Evolutionary conservation across 2,797 vertebrate species (phyloP).

Genomic region (Oreochromis mossambicus): DNA sequence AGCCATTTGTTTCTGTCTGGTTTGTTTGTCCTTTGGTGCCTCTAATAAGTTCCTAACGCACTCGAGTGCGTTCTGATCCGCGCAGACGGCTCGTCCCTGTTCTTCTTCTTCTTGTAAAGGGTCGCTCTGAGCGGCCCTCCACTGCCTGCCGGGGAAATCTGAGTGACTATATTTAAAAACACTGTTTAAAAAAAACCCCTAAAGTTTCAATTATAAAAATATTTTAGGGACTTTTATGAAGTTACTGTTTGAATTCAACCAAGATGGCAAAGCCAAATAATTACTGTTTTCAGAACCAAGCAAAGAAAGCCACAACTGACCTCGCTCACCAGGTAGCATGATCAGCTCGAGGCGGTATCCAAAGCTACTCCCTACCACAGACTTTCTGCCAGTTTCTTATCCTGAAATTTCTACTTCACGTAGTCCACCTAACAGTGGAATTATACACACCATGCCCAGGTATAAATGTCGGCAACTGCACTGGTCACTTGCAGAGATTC

Average conservation of each 20-base stretch:
- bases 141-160: background rate
- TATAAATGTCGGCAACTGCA: background rate
- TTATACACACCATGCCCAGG: background rate
- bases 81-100: background rate
- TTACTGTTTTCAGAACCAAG: background rate
- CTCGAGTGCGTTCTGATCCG: background rate
- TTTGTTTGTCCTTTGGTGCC: background rate
- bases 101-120: background rate
- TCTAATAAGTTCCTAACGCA: background rate
- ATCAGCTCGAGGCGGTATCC: background rate
- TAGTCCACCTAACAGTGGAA: background rate
- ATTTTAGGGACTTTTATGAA: background rate
- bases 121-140: background rate
- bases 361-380: background rate
- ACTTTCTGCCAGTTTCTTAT: background rate
- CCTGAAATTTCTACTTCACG: background rate
- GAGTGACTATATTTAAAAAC: background rate
- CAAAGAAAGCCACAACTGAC: background rate
- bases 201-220: slow-evolving; percentile 7
- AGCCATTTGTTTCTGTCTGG: background rate
- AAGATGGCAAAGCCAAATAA: background rate
- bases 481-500: background rate
- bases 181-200: background rate
- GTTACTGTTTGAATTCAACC: background rate
- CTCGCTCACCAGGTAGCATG: background rate